Base-by-base conservation (phyloP, 2,113 vertebrate genomes). In the Cervus canadensis region DNA sequence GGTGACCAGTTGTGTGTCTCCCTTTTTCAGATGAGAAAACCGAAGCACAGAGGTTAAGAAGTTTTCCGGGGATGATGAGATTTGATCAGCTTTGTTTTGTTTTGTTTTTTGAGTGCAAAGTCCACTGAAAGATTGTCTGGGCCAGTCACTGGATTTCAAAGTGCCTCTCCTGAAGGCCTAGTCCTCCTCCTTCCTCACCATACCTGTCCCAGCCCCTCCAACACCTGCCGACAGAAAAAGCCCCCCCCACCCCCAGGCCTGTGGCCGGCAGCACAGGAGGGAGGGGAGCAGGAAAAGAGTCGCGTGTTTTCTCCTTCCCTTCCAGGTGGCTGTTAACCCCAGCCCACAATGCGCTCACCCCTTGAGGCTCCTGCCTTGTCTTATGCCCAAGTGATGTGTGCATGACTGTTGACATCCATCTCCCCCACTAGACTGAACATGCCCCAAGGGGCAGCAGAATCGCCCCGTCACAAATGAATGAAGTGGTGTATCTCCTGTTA, bases 341-440 rank as follows among this genome's bases (percentile, higher is more conserved):
- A 0, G 7, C 10, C 40, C 33, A 16, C 56, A 4, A 17, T 3
- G 19, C 2, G 1, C 12, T 14, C 3, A 19, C 36, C 17, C 13
- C 33, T 10, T 8, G 3, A 5, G 3, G 52, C 19, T 48, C 36
- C 64, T 17, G 48, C 43, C 25, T 19, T 4, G 36, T 45, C 43
- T 8, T 40, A 7, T 45, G 28, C 17, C 57, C 36, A 0, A 16
- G n/a, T 56, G 85, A 45, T 5, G 7, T 2, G 4, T 36, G 8
- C 3, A 1, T 36, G 21, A 36, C 3, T 1, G 30, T 71, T 12
- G 30, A n/a, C 8, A 14, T n/a, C 25, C 26, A 1, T 48, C 25
- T 67, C 30, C 23, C 28, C 23, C 12, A 6, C 12, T 10, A 48
- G 43, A 6, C 4, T 8, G 50, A 59, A 84, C 30, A 9, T 40